Conservation (phyloP, 2,113 vertebrate genomes). For the Phyllopteryx taeniolatus region DNA sequence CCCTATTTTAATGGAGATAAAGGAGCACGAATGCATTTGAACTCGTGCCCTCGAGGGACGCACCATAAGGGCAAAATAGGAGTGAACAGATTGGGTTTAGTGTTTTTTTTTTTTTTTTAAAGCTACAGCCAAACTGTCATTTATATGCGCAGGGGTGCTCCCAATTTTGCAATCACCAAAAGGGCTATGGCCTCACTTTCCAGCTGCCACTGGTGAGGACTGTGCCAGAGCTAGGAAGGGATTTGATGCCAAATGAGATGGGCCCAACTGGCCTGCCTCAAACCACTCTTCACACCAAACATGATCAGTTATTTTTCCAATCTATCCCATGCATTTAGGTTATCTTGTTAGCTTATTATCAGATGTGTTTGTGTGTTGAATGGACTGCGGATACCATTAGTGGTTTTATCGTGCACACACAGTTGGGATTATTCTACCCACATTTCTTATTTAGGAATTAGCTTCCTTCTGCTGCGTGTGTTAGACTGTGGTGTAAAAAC, state of each 20-base stretch:
- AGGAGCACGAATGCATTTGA: slow-evolving; percentile 65
- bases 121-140: slow-evolving; percentile 58
- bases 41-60: slow-evolving; percentile 57
- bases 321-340: slow-evolving; percentile 32
- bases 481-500: background rate
- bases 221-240: slow-evolving; percentile 47
- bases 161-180: slow-evolving; percentile 50
- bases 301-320: slow-evolving; percentile 42
- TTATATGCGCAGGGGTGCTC: slow-evolving; percentile 52
- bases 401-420: background rate
- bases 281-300: slow-evolving; percentile 31
- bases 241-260: slow-evolving; percentile 48
- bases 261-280: slow-evolving; percentile 35
- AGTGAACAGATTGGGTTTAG: slow-evolving; percentile 60
- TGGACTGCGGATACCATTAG: background rate
- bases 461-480: background rate
- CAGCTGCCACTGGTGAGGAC: slow-evolving; percentile 48
- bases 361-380: slow-evolving; percentile 7
- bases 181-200: slow-evolving; percentile 42
- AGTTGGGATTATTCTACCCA: background rate
- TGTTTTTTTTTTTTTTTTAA: slow-evolving; percentile 26
- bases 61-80: slow-evolving; percentile 57
- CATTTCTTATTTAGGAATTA: background rate
- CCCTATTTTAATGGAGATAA: slow-evolving; percentile 66
- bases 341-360: slow-evolving; percentile 34